Conservation (phyloP, 2,888 invertebrate species). For the Lydus trimaculatus region DNA sequence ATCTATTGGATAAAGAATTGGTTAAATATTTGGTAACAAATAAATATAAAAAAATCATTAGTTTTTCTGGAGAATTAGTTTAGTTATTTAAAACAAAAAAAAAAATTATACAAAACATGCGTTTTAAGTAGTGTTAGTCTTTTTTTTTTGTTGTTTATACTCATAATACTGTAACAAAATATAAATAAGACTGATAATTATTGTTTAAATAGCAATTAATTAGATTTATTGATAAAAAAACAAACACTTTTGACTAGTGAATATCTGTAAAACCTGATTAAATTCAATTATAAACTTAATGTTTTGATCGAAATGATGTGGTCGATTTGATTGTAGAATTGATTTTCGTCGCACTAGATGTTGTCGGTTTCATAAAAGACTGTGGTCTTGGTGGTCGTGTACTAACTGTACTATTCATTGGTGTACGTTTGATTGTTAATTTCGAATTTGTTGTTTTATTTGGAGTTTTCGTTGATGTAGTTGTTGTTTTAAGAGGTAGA, state of each 20-base stretch:
- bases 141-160: conserved; percentile 10
- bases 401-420: conserved; percentile 60
- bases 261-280: conserved; percentile 19
- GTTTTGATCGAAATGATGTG: conserved; percentile 40
- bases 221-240: conserved; percentile 7
- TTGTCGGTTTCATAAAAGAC: conserved; percentile 87
- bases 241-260: conserved; percentile 44
- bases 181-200: conserved; percentile 25
- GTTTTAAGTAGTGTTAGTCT: conserved; percentile 30
- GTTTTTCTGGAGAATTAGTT: conserved; percentile 32
- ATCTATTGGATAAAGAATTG: conserved; percentile 22
- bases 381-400: conserved; percentile 55
- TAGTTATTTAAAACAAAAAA: conserved; percentile 30
- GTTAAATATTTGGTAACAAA: conserved; percentile 57
- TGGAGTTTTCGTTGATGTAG: conserved; percentile 51
- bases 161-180: conserved; percentile 41
- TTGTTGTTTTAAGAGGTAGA: conserved; percentile 61
- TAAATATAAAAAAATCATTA: conserved; percentile 48
- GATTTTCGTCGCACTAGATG: conserved; percentile 78
- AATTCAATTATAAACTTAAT: conserved; percentile 23
- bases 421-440: conserved; percentile 61
- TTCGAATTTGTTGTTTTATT: conserved; percentile 31
- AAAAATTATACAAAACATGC: conserved; percentile 14
- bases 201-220: not conserved
- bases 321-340: conserved; percentile 22